Evolutionary conservation across 2,888 invertebrate species (phyloP).

Genomic region (Drosophila differens): DNA sequence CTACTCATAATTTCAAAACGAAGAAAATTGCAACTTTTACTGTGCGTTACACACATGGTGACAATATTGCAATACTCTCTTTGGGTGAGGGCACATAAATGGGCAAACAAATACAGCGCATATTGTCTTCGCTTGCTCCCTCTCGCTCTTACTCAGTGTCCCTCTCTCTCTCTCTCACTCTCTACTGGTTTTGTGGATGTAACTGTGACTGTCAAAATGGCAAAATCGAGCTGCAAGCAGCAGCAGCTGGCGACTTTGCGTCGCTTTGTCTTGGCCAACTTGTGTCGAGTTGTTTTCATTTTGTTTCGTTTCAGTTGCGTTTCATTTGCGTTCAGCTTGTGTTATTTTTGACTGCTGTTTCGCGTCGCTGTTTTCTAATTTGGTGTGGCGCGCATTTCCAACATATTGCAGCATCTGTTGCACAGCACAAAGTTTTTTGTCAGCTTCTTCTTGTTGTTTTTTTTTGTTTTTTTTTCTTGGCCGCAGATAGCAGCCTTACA

Average conservation of each 20-base stretch:
- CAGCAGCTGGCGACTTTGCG: slow-evolving; percentile 6
- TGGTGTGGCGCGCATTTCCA: slow-evolving; percentile 50
- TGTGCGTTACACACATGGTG: neutral
- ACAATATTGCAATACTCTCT: neutral
- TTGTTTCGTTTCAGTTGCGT: slow-evolving; percentile 12
- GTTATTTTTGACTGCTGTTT: slow-evolving; percentile 27
- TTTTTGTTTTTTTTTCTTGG: neutral
- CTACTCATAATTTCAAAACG: neutral
- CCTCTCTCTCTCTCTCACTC: neutral
- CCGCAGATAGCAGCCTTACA: slow-evolving; percentile 45
- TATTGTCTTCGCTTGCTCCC: slow-evolving; percentile 53
- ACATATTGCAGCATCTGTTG: slow-evolving; percentile 79
- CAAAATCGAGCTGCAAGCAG: slow-evolving; percentile 57
- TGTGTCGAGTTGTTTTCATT: slow-evolving; percentile 27
- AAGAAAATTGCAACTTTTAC: neutral
- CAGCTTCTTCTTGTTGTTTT: slow-evolving; percentile 6
- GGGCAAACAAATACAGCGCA: slow-evolving; percentile 58
- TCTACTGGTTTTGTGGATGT: slow-evolving; percentile 24
- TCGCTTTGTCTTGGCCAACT: slow-evolving; percentile 49
- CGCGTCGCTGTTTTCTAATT: slow-evolving; percentile 53
- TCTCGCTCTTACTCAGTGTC: neutral
- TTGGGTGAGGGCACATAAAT: slow-evolving; percentile 4
- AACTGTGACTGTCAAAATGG: slow-evolving; percentile 45
- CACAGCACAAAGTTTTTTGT: slow-evolving; percentile 62
- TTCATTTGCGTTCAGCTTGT: slow-evolving; percentile 9